Conservation (phyloP, 2,888 invertebrate genomes). For the Rhamphomyia laevipes region DNA sequence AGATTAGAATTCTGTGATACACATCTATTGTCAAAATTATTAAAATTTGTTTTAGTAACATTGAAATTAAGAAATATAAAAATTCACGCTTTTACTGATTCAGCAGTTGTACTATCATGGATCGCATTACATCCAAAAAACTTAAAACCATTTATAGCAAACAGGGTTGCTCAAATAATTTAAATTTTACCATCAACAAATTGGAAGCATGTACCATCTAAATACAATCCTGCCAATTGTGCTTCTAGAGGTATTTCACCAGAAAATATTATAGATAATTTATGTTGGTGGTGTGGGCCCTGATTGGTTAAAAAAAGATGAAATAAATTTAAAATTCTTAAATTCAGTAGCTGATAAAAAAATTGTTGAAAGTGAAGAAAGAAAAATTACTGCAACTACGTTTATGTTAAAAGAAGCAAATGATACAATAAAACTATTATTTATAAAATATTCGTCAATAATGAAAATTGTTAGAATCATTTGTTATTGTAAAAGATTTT, state of each 20-base stretch:
- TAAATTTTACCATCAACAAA: too few species aligned
- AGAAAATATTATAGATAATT: not conserved
- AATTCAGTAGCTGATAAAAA: too few species aligned
- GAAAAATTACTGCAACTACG: too few species aligned
- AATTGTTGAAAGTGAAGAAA: too few species aligned
- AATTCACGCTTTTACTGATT: constrained; percentile 10
- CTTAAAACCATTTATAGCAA: constrained; percentile 18
- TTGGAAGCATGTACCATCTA: too few species aligned
- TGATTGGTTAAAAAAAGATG: too few species aligned
- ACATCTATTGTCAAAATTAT: too few species aligned
- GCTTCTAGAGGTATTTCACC: not conserved
- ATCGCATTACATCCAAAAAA: constrained; percentile 11
- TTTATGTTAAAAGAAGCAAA: not conserved
- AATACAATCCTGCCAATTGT: too few species aligned
- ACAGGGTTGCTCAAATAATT: too few species aligned
- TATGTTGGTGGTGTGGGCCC: not conserved
- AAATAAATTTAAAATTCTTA: not conserved
- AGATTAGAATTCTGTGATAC: too few species aligned
- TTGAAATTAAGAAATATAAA: not conserved
- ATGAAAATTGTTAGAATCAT: not conserved
- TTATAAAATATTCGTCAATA: not conserved
- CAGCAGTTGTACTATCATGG: constrained; percentile 15
- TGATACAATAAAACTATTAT: not conserved
- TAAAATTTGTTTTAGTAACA: not conserved
- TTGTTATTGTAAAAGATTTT: not conserved